Evolutionary conservation across 2,113 vertebrate species (phyloP), one percentile per base, ranked within the genome.

Genomic region (Callospermophilus lateralis): DNA sequence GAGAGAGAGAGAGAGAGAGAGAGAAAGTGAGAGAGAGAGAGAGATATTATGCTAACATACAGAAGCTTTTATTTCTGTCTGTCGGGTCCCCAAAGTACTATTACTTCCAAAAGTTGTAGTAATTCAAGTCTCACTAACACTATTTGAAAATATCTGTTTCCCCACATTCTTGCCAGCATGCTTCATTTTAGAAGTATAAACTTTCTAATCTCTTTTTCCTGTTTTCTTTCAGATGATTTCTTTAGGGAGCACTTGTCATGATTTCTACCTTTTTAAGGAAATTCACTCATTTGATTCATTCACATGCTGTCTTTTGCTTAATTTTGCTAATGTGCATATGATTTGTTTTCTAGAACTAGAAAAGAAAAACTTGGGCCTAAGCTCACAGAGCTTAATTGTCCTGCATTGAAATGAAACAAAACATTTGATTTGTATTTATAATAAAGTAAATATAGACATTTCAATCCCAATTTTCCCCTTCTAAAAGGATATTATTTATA

Each of bases 141-240:
- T 55, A 61, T 87, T 93, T 93, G 51, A 95, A 94, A 96, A 53
- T 87, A 39, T 77, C 37, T 95, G 70, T 80, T 94, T 96, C 12
- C 76, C 39, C 32, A 32, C 48, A 68, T 85, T 73, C 34, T 97
- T 93, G 84, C 90, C 58, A 93, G 63, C 45, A 34, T 68, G 85
- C 93, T 92, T 96, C 92, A 94, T 96, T 95, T 96, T 91, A 94
- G 78, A 93, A 91, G 20, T 73, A 89, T 79, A 92, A 94, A 83
- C 90, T 80, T 95, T 95, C 42, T 83, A 53, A 84, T 93, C 84
- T 92, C n/a, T 81, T 92, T 95, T 95, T 95, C 67, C 67, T 95
- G 63, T 88, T 97, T 96, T 89, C 67, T 95, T 98, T 96, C 84
- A 96, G 26, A 93, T 88, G n/a, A 86, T 87, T 96, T 96, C 61